Conservation (phyloP, 1,140 invertebrate species). For the Orussus abietinus region DNA sequence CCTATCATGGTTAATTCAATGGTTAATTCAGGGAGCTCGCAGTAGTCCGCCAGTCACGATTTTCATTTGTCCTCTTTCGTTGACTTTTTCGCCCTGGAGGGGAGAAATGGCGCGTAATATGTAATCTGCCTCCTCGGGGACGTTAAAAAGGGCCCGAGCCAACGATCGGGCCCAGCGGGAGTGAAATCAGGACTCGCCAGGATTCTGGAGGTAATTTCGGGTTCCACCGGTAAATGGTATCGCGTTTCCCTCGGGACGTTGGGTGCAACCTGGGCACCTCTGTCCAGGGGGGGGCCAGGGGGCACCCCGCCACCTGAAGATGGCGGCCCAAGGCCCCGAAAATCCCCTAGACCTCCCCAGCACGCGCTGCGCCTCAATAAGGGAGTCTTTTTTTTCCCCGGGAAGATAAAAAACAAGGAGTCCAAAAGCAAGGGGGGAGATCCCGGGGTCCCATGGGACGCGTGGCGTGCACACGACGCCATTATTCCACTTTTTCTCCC, state of each 20-base stretch:
- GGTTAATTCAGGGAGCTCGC: too few species aligned
- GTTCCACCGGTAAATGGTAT: slow-evolving; percentile 39
- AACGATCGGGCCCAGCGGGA: background rate
- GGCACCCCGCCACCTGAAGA: background rate
- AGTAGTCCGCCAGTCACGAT: too few species aligned
- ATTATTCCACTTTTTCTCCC: too few species aligned
- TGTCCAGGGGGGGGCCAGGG: slow-evolving; percentile 12
- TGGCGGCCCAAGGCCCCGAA: background rate
- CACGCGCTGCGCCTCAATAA: slow-evolving; percentile 4
- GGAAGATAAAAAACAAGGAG: slow-evolving; percentile 30
- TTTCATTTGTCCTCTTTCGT: too few species aligned
- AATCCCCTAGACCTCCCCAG: too few species aligned
- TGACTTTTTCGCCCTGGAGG: too few species aligned
- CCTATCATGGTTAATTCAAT: too few species aligned
- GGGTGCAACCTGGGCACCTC: slow-evolving; percentile 26
- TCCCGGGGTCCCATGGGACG: slow-evolving; percentile 14
- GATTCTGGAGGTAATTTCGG: slow-evolving; percentile 42
- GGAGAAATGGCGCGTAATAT: too few species aligned
- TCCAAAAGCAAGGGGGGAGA: slow-evolving; percentile 9
- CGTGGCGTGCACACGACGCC: slow-evolving; percentile 30
- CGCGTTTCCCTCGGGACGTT: slow-evolving; percentile 32
- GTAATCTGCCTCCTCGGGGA: too few species aligned
- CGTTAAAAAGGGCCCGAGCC: background rate
- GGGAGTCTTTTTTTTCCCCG: slow-evolving; percentile 17
- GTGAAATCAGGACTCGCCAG: slow-evolving; percentile 6